Base-by-base conservation (phyloP, 2,113 vertebrate genomes). In the Emydura subglobosa region DNA sequence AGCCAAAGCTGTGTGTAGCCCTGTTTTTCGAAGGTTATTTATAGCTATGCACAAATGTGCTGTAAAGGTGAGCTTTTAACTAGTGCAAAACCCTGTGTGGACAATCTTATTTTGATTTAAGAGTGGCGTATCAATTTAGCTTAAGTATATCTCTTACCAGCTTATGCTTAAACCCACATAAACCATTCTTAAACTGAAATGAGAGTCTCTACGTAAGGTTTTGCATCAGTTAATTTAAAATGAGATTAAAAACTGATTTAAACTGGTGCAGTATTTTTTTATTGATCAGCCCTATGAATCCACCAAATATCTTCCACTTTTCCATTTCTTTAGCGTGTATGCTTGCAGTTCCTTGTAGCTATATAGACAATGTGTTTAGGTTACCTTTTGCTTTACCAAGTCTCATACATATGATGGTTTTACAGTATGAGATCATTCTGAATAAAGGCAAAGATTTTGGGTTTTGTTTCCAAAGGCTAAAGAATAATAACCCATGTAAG, bases 151-250 rank as follows among this genome's bases (percentile, higher is more conserved):
- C 6, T 86, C 91, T 86, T 88, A 7, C 39, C 1, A 50, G 82
- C 6, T 61, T 31, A 61, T 31, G 21, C 16, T 57, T 95, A 82
- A 85, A 81, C 80, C 86, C 8, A 93, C 88, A 39, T 82, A 82
- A 95, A n/a, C 7, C 49, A 24, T 53, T 87, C 47, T 61, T 83
- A 54, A 76, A 87, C 85, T 51, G 42, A 89, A 84, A 31, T 74
- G 86, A 83, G 5, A 57, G 22, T 72, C 83, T 9, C 87, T 12
- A 90, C 81, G 93, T 79, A 9, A 10, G 1, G 1, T 34, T 82
- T 94, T 91, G 4, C 17, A 49, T 78, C 39, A 90, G 25, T 86
- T 95, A 88, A 74, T 80, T 93, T 86, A 11, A 88, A 89, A 86
- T 7, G 59, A 0, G 34, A 65, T 94, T 57, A 80, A 57, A 44